Percentiles rank a stretch among this genome's conserved stretches.
These are phyloP conservation scores for Sarcophaga carnaria DNA, from an alignment of 2,888 invertebrate genomes.

Conservation along the genomic window DNA sequence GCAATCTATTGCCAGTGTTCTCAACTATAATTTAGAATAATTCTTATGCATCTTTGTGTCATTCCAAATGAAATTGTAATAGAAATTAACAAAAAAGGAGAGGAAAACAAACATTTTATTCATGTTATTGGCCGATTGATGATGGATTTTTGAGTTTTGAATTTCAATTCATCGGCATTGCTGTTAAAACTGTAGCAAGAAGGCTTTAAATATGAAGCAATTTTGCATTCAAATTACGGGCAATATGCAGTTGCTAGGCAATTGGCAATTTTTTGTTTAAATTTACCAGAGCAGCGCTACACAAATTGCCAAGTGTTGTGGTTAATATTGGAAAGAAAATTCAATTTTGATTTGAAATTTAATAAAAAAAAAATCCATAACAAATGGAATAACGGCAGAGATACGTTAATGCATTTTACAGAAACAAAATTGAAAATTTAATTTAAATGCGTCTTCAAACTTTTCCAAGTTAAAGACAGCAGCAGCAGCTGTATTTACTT, in stretches of 20 bases:
- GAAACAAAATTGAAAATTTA: not conserved
- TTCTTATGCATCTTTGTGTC: too few relatives aligned
- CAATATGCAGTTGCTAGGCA: not conserved
- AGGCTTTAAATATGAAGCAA: not conserved
- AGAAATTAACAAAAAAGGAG: not conserved
- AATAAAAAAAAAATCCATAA: too few relatives aligned
- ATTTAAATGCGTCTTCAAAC: too few relatives aligned
- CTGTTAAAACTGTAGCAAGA: conserved; percentile 16
- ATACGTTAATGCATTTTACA: not conserved
- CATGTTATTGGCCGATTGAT: not conserved
- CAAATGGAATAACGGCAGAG: too few relatives aligned
- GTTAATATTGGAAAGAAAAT: conserved; percentile 35
- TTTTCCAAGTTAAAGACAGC: not conserved
- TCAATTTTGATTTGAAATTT: too few relatives aligned
- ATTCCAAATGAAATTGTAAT: too few relatives aligned
- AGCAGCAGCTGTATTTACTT: conserved; percentile 63
- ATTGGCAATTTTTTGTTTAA: conserved; percentile 55
- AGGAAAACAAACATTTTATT: too few relatives aligned
- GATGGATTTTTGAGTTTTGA: conserved; percentile 51
- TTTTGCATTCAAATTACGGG: conserved; percentile 47
- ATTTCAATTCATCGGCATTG: conserved; percentile 47
- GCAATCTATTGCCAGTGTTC: too few relatives aligned
- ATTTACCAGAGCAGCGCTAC: conserved; percentile 11
- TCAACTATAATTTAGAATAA: too few relatives aligned
- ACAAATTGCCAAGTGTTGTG: conserved; percentile 46